Percentiles rank a stretch among this genome's conserved stretches.
Evolutionary conservation across 2,113 vertebrate genomes (phyloP).

Genomic region (Zosterops borbonicus): DNA sequence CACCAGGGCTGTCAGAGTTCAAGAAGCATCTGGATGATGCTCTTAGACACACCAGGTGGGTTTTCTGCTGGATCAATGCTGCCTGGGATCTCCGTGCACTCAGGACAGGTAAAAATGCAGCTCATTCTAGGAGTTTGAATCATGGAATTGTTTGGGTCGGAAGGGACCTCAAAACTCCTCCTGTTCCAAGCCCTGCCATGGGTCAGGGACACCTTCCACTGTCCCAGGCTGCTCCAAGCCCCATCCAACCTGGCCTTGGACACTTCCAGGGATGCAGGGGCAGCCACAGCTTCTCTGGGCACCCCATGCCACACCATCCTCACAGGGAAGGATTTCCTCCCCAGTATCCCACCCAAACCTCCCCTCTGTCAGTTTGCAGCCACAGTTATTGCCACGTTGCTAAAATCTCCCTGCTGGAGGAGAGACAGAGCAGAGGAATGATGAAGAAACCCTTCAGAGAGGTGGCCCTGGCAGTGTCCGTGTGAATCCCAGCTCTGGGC

Average conservation of each 20-base stretch:
- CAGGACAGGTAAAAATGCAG: neutral
- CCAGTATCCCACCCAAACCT: rapidly evolving
- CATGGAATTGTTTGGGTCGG: neutral
- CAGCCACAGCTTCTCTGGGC: neutral
- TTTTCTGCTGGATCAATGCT: neutral
- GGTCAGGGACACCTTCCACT: neutral
- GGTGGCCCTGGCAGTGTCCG: neutral
- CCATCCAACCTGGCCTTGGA: rapidly evolving
- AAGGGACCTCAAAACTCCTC: neutral
- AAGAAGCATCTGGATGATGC: neutral
- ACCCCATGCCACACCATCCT: neutral
- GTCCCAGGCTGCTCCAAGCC: rapidly evolving
- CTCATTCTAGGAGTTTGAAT: neutral
- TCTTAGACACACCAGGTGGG: neutral
- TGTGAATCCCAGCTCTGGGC: neutral
- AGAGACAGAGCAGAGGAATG: neutral
- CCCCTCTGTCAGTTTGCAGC: neutral
- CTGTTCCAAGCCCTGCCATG: rapidly evolving
- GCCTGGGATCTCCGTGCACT: neutral
- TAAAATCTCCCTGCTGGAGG: neutral
- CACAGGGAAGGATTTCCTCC: neutral
- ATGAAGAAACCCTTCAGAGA: neutral
- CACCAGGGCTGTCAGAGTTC: neutral
- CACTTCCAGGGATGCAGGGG: neutral
- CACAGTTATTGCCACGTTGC: rapidly evolving